phyloP scores from a whole-genome alignment of 2,797 vertebrate genomes.

The Myotis findleyi region DNA sequence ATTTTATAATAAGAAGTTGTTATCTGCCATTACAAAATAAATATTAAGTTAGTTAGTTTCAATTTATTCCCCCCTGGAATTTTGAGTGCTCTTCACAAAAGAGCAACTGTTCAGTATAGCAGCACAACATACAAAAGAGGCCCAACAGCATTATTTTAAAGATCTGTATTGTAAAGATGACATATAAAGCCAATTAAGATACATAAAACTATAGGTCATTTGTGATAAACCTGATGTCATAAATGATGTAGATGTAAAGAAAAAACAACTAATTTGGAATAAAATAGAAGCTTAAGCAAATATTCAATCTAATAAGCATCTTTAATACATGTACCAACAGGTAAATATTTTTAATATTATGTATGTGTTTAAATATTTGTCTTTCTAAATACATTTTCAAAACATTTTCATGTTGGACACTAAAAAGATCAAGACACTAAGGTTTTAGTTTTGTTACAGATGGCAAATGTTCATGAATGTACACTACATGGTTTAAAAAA shows the following conservation, averaged over 20 bases:
- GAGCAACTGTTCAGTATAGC: background rate
- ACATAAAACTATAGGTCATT: background rate
- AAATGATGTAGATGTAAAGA: background rate
- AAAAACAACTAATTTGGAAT: background rate
- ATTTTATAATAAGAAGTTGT: conserved; percentile 41
- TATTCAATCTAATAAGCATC: background rate
- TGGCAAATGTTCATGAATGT: background rate
- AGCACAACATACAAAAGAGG: background rate
- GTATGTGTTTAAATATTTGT: background rate
- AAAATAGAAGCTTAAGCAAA: background rate
- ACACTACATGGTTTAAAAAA: background rate
- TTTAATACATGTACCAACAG: background rate
- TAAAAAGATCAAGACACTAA: background rate
- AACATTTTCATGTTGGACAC: background rate
- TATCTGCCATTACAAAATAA: background rate
- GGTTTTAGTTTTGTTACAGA: background rate
- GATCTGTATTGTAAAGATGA: background rate
- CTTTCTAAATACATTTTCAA: background rate
- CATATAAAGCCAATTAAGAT: background rate
- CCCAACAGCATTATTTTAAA: background rate
- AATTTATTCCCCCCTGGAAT: background rate
- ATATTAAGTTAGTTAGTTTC: background rate
- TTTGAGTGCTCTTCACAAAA: background rate
- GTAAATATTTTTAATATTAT: background rate
- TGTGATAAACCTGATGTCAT: background rate